A percentile compares a stretch with the other conserved stretches of the same genome.
Evolutionary conservation across 1,140 invertebrate genomes (phyloP).

Genomic region (Eulimnadia texana): DNA sequence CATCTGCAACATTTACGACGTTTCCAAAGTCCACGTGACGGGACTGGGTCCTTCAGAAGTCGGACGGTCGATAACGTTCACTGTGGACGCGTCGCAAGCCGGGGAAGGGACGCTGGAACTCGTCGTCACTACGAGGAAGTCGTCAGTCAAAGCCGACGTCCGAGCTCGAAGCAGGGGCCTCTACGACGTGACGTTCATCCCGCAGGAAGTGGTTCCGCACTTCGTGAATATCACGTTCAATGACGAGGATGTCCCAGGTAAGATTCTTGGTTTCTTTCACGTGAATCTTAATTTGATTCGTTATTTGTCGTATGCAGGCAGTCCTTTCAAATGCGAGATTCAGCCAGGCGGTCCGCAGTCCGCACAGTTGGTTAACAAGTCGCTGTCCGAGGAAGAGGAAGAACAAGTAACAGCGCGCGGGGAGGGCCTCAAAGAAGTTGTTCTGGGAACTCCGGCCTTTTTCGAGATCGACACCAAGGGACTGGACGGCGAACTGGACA

Average conservation of each 20-base stretch:
- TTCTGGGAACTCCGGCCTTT: slow-evolving; percentile 38
- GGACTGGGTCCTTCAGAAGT: slow-evolving; percentile 49
- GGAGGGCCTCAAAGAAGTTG: slow-evolving; percentile 39
- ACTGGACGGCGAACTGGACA: slow-evolving; percentile 23
- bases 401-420: slow-evolving; percentile 27
- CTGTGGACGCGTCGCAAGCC: slow-evolving; percentile 86
- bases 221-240: slow-evolving; percentile 95
- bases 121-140: slow-evolving; percentile 78
- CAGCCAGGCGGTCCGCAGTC: slow-evolving; percentile 29
- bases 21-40: slow-evolving; percentile 64
- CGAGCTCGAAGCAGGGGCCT: slow-evolving; percentile 76
- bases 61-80: slow-evolving; percentile 73
- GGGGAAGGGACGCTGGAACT: slow-evolving; percentile 90
- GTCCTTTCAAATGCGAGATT: slow-evolving; percentile 66
- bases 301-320: slow-evolving; percentile 41
- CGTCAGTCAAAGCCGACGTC: slow-evolving; percentile 43
- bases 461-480: slow-evolving; percentile 43
- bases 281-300: background rate
- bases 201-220: slow-evolving; percentile 74
- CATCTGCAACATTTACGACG: slow-evolving; percentile 83
- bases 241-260: slow-evolving; percentile 71
- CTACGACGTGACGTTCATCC: slow-evolving; percentile 94
- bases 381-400: slow-evolving; percentile 18
- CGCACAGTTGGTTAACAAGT: slow-evolving; percentile 21
- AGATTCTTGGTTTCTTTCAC: slow-evolving; percentile 18